phyloP scores from a whole-genome alignment of 2,888 invertebrate species.

The Neoitamus cyanurus region DNA sequence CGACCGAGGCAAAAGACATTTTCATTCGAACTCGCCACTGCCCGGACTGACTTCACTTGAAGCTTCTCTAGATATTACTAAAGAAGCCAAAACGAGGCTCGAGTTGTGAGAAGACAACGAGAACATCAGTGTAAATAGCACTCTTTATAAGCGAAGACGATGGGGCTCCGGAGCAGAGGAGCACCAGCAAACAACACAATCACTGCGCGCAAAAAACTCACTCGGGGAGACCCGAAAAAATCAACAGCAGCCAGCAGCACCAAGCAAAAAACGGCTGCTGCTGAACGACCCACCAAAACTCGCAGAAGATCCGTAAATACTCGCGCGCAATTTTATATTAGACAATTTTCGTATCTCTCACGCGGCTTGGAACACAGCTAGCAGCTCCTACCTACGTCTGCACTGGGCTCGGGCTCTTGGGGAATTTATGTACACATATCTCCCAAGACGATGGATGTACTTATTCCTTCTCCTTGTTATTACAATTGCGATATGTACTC shows the following conservation, averaged over 20 bases:
- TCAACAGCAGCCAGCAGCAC: not conserved
- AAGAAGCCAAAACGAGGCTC: constrained; percentile 30
- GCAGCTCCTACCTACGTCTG: not conserved
- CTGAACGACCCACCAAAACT: constrained; percentile 15
- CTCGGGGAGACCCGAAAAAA: constrained; percentile 39
- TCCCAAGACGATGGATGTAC: constrained; percentile 43
- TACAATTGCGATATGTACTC: constrained; percentile 31
- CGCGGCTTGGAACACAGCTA: constrained; percentile 10
- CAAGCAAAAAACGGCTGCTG: not conserved
- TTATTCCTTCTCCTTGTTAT: constrained; percentile 36
- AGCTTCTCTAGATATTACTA: constrained; percentile 30
- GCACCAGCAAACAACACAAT: constrained; percentile 14
- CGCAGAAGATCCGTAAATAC: constrained; percentile 37
- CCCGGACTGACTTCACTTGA: constrained; percentile 25
- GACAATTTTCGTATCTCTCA: constrained; percentile 48
- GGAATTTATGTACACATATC: constrained; percentile 48
- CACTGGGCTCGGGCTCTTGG: constrained; percentile 40
- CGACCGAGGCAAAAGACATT: constrained; percentile 12
- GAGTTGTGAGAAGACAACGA: constrained; percentile 29
- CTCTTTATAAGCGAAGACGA: constrained; percentile 4
- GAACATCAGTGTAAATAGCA: constrained; percentile 31
- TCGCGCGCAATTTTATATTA: constrained; percentile 51
- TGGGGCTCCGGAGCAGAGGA: not conserved
- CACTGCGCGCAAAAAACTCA: constrained; percentile 8
- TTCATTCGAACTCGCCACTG: constrained; percentile 17